These are phyloP conservation scores for Odobenus rosmarus DNA, from an alignment of 2,113 vertebrate species.

Conservation along the genomic window DNA sequence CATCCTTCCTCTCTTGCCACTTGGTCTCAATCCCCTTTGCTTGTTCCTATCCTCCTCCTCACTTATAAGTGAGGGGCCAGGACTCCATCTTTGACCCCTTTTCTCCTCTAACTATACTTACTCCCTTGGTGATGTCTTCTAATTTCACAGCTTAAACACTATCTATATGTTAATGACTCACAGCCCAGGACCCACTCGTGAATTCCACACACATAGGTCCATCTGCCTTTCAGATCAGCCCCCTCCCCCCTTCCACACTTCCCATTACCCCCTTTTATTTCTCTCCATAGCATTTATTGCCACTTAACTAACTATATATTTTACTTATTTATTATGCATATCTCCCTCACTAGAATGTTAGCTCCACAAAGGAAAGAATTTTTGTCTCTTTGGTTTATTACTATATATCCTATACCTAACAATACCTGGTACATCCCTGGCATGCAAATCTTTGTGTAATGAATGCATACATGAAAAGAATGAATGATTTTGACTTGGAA, in stretches of 20 bases:
- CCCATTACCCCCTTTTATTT: neutral
- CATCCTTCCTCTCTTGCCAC: neutral
- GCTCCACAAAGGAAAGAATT: neutral
- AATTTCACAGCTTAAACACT: neutral
- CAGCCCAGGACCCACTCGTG: neutral
- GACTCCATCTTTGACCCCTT: neutral
- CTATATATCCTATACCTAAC: neutral
- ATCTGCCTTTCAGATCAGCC: neutral
- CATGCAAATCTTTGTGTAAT: neutral
- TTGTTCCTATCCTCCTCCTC: neutral
- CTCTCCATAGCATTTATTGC: neutral
- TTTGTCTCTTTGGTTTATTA: neutral
- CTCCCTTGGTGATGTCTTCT: neutral
- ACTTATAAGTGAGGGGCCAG: neutral
- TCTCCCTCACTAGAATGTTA: neutral
- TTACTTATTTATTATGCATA: neutral
- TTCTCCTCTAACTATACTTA: neutral
- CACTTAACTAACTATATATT: neutral
- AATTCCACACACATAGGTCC: neutral
- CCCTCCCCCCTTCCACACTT: neutral
- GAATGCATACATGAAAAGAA: neutral
- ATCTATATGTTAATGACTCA: neutral
- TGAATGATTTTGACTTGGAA: constrained; percentile 14
- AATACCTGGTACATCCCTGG: neutral
- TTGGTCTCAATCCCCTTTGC: neutral